These are phyloP conservation scores for Tenebrosternarchus preto DNA, from an alignment of 2,113 vertebrate species.

Conservation along the genomic window DNA sequence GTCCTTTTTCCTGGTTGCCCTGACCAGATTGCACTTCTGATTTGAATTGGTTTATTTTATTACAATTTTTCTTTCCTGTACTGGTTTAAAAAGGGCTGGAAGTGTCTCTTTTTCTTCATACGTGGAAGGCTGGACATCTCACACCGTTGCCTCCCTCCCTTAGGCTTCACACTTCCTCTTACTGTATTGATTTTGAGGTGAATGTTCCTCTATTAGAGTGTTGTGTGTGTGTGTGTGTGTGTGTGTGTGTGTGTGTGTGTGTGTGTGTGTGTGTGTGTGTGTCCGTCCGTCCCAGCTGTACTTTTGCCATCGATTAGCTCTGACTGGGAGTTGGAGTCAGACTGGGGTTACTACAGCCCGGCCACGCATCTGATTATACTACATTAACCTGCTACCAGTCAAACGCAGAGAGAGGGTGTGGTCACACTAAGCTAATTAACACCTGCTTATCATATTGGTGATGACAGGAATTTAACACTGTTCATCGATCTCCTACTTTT, in stretches of 20 bases:
- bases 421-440: conserved; percentile 83
- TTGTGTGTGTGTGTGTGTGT: conserved; percentile 76
- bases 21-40: not conserved
- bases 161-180: conserved; percentile 73
- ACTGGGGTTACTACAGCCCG: conserved; percentile 83
- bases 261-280: conserved; percentile 69
- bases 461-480: conserved; percentile 73
- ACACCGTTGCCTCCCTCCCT: conserved; percentile 22
- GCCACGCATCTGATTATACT: conserved; percentile 83
- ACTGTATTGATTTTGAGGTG: conserved; percentile 59
- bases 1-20: not conserved
- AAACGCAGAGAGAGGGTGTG: conserved; percentile 72
- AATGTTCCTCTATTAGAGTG: conserved; percentile 94
- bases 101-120: too few species aligned
- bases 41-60: not conserved
- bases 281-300: conserved; percentile 89
- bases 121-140: too few species aligned
- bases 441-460: conserved; percentile 78
- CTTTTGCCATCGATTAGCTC: conserved; percentile 94
- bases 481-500: conserved; percentile 73
- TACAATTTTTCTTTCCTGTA: too few species aligned
- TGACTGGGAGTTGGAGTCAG: conserved; percentile 82
- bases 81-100: too few species aligned
- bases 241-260: conserved; percentile 72
- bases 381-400: conserved; percentile 83